phyloP scores from a whole-genome alignment of 2,797 vertebrate genomes.

The Pogonophryne albipinna region DNA sequence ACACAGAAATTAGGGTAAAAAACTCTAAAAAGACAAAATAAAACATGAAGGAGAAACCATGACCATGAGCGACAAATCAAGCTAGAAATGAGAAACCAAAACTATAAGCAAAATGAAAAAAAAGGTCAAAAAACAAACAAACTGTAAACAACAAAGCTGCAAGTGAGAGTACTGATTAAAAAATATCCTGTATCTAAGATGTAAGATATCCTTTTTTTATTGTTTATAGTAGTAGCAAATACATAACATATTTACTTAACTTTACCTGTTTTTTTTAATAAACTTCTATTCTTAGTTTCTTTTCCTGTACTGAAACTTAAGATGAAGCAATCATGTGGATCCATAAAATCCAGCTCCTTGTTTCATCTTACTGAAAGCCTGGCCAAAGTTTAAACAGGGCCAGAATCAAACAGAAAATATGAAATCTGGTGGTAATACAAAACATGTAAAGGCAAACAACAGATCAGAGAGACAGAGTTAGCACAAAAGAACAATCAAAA shows the following conservation, averaged over 20 bases:
- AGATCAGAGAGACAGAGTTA: conserved; percentile 14
- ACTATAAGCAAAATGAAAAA: conserved; percentile 46
- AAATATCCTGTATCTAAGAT: neutral
- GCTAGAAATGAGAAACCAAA: conserved; percentile 65
- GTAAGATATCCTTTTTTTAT: conserved; percentile 29
- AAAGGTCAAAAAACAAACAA: conserved; percentile 38
- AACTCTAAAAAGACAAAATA: conserved; percentile 57
- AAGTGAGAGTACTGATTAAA: conserved; percentile 59
- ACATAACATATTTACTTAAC: conserved; percentile 18
- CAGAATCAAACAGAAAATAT: neutral
- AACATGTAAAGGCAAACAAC: conserved; percentile 55
- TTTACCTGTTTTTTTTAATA: conserved; percentile 32
- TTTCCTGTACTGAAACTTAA: neutral
- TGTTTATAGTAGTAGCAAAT: neutral
- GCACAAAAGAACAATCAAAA: conserved; percentile 11
- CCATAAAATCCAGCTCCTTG: neutral
- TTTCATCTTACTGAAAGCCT: conserved; percentile 12
- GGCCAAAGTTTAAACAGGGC: neutral
- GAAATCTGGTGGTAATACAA: neutral
- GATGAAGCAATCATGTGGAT: neutral
- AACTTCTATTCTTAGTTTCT: neutral
- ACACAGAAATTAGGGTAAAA: conserved; percentile 3
- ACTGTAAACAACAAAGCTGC: conserved; percentile 42
- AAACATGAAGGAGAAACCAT: conserved; percentile 62
- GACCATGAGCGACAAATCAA: conserved; percentile 65